phyloP scores from a whole-genome alignment of 2,888 invertebrate species.

The Tenthredo mesomela region DNA sequence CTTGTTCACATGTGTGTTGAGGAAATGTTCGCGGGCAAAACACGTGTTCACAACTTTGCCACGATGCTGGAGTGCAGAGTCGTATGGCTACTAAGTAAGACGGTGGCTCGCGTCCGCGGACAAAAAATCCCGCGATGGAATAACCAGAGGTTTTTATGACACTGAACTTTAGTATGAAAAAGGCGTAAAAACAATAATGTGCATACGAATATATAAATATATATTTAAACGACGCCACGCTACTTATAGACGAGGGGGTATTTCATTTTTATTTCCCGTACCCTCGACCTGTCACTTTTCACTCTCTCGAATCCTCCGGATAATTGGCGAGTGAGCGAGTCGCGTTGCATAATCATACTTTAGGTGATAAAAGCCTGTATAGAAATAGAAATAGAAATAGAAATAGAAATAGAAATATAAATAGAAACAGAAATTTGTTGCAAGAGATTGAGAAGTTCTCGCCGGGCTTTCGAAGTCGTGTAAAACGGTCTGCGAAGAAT shows the following conservation, averaged over 20 bases:
- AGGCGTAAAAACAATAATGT: not conserved
- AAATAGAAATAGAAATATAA: not conserved
- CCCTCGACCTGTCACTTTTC: no score
- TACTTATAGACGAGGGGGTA: not conserved
- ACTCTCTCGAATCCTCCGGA: not conserved
- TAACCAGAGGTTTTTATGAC: conserved; percentile 2
- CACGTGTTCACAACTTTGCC: conserved; percentile 65
- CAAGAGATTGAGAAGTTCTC: not conserved
- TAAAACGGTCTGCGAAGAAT: conserved; percentile 3
- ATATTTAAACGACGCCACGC: no score
- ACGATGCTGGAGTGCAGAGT: not conserved
- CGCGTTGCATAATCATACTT: not conserved
- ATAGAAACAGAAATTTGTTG: not conserved
- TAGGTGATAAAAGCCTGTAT: not conserved
- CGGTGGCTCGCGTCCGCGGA: not conserved
- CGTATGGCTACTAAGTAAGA: not conserved
- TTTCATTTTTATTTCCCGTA: not conserved
- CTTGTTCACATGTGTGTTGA: conserved; percentile 69
- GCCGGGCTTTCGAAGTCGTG: not conserved
- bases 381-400: not conserved
- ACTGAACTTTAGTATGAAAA: not conserved
- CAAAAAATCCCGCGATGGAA: not conserved
- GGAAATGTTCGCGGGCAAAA: conserved; percentile 65
- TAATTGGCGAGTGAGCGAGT: not conserved
- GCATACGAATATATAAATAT: not conserved